Base-by-base conservation (phyloP, 2,113 vertebrate species). In the Rhinoderma darwinii region DNA sequence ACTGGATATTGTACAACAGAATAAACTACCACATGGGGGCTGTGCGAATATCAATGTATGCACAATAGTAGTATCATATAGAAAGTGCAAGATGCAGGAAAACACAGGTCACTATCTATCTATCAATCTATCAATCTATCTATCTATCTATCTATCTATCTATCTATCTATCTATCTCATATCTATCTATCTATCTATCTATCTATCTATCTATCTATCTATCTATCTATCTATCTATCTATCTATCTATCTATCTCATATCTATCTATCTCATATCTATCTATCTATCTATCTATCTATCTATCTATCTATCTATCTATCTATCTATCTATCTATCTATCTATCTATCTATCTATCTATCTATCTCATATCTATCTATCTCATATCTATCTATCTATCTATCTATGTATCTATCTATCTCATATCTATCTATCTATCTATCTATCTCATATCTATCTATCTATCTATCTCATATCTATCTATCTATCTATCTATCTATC, bases 401-500 rank as follows among this genome's bases (percentile, higher is more conserved):
- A 63, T 63, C 61, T 63, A 63, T 61, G 5, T 61, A 61, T 61
- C 56, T 61, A 54, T 54, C 51, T 54, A 61, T 61, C 59, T n/a
- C n/a, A n/a, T 61, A 61, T 73, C 70, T 41, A 73, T 73, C 32
- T 73, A 73, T 73, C 39, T 41, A 73, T 73, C 32, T 73, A 73
- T 61, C 59, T 61, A 61, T 61, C 59, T n/a, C n/a, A n/a, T n/a
- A n/a, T n/a, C n/a, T n/a, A n/a, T n/a, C n/a, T n/a, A n/a, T n/a
- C n/a, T n/a, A n/a, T n/a, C n/a, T n/a, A n/a, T n/a, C n/a, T n/a
- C n/a, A n/a, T 27, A 61, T 61, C 59, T n/a, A 61, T 61, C 59
- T 61, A 61, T 61, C 59, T 61, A n/a, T 61, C 30, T 41, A 41
- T 73, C 35, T 73, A 11, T 25, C 37, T 25, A 43, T 73, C n/a